Evolutionary conservation across 1,140 invertebrate species (phyloP), one percentile per base, ranked within the genome.

Genomic region (Portunus trituberculatus): DNA sequence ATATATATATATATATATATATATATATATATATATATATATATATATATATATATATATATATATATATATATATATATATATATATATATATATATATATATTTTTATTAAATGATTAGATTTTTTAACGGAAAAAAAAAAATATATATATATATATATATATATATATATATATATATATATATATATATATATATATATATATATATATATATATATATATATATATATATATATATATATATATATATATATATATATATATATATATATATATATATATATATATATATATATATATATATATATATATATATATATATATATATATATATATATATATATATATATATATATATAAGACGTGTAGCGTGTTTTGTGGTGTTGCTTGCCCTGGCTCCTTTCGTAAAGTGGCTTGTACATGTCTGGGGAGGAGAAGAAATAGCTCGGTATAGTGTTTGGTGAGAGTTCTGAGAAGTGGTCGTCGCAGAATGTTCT

Each of bases 21-120:
- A n/a, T 76, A n/a, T n/a, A 14, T 12, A n/a, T 76, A 12, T n/a
- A 76, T 12, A 12, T n/a, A 76, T 76, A 14, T 76, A 76, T 76
- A 76, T 76, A 76, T 76, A 76, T 76, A 76, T 76, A 76, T 76
- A 76, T 76, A 76, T 76, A 76, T 76, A 76, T 76, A 76, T 76
- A 76, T 76, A 76, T 76, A 76, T 76, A 76, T 76, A 76, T 76
- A 76, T 76, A 76, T 76, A 76, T 76, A 76, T 76, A 76, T 76
- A 76, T 76, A 76, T 76, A 76, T 76, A 76, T 76, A 76, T 76
- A 76, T 76, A 76, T 76, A 76, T 76, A 76, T 76, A 76, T 76
- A 76, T 76, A 76, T 14, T 12, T 14, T 12, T 76, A 76, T 12
- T 76, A n/a, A 76, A 76, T n/a, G 12, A n/a, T 76, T n/a, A 12